phyloP scores from a whole-genome alignment of 2,797 vertebrate species.

The Fistularia commersonii region DNA sequence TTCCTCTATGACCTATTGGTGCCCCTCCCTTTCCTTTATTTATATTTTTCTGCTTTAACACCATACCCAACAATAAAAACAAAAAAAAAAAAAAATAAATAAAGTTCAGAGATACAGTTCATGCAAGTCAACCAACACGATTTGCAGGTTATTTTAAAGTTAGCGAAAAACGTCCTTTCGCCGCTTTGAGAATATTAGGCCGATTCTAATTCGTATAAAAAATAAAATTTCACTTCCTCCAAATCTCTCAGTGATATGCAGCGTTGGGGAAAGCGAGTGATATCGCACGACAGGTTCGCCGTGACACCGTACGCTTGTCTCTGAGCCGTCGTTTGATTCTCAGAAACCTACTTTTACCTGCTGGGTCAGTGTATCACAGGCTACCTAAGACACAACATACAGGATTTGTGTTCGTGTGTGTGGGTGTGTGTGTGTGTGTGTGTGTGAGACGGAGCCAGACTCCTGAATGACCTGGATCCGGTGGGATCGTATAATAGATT shows the following conservation, averaged over 20 bases:
- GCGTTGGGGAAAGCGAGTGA: conserved; percentile 17
- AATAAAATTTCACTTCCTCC: conserved; percentile 53
- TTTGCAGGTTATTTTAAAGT: no score
- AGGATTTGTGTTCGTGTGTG: conserved; percentile 39
- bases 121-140: no score
- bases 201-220: no score
- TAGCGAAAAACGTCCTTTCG: no score
- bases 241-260: conserved; percentile 42
- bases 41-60: no score
- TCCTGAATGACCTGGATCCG: neutral
- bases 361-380: conserved; percentile 48
- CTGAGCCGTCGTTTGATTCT: conserved; percentile 33
- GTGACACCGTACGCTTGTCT: conserved; percentile 33
- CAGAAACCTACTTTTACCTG: conserved; percentile 42
- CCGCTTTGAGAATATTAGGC: no score
- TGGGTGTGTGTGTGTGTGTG: conserved; percentile 4
- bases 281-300: conserved; percentile 26
- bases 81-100: no score
- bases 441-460: neutral
- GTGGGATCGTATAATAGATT: no score
- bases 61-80: no score
- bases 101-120: no score
- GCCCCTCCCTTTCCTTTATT: no score
- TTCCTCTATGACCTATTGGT: no score
- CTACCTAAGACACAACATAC: conserved; percentile 7